Base-by-base conservation (phyloP, 2,888 invertebrate species). In the Chloroclystis v-ata region DNA sequence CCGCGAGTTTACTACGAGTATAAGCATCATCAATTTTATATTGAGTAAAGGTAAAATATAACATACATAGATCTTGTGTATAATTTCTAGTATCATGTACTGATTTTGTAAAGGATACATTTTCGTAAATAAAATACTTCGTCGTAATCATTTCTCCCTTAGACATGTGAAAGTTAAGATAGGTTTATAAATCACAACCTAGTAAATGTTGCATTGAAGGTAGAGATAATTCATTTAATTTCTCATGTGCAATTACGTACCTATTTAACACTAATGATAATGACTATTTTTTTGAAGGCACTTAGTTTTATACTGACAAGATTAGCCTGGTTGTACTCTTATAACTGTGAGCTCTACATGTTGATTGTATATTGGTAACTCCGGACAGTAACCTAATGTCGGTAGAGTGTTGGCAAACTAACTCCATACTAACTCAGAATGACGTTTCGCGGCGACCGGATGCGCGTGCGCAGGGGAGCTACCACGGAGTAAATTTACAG, bases 331-430 rank as follows among this genome's bases (percentile, higher is more conserved):
- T 85, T 85, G 85, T 84, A 86, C 84, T 83, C 72, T 32, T 39
- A 35, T 42, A 37, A 29, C 33, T 73, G 74, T 75, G 78, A 76
- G 75, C 67, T 75, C 70, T 78, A 84, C 82, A 81, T 78, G 71
- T 82, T 84, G 85, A 86, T 85, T 82, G 84, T 81, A 82, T 76
- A 84, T 74, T 87, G 86, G 86, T 87, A 87, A 87, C 86, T 87
- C 79, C 75, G 75, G 82, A 72, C 76, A 70, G 64, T 71, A 75
- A 68, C 63, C 78, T 78, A 77, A 71, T 56, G 56, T 56, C 57
- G 65, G 69, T 69, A 75, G 69, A 65, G 61, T 69, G 74, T 62
- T 58, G 60, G 69, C 67, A 73, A 76, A 76, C 58, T 70, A 65
- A 69, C 67, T 66, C 69, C 61, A 65, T 65, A 43, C 60, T 60